Evolutionary conservation across 2,888 invertebrate species (phyloP).

Genomic region (Acleris literana): DNA sequence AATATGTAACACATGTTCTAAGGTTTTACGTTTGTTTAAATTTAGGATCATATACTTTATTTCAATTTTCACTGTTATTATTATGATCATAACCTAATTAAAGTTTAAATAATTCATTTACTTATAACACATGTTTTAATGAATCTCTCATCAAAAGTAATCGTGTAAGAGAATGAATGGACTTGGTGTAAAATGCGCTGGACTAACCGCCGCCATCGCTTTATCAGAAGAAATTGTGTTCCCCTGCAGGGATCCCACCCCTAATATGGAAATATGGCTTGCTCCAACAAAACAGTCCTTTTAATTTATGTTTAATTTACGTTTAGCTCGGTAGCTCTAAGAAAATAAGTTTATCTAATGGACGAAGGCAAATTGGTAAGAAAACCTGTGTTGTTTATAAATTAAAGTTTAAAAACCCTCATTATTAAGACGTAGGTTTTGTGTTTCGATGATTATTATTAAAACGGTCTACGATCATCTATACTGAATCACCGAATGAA

Average conservation of each 20-base stretch:
- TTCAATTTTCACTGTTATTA: too few relatives aligned
- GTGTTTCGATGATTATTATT: too few relatives aligned
- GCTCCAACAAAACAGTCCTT: conserved; percentile 65
- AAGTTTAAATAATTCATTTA: too few relatives aligned
- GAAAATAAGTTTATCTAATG: conserved; percentile 32
- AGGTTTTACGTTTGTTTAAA: neutral
- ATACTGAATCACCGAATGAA: too few relatives aligned
- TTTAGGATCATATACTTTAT: too few relatives aligned
- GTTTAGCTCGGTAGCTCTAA: conserved; percentile 48
- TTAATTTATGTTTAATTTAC: conserved; percentile 68
- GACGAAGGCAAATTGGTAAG: conserved; percentile 15
- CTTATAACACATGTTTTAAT: too few relatives aligned
- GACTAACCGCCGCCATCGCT: conserved; percentile 44
- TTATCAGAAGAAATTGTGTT: conserved; percentile 68
- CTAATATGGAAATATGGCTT: conserved; percentile 76
- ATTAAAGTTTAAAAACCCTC: neutral
- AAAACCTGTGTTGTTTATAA: neutral
- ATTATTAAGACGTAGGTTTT: too few relatives aligned
- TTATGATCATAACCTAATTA: too few relatives aligned
- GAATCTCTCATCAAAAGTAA: neutral
- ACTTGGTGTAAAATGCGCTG: conserved; percentile 40
- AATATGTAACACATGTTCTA: too few relatives aligned
- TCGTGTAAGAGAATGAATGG: conserved; percentile 22
- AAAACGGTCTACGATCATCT: too few relatives aligned
- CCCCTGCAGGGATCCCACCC: conserved; percentile 63